Evolutionary conservation across 2,888 invertebrate genomes (phyloP).

Genomic region (Chrysodeixis includens): DNA sequence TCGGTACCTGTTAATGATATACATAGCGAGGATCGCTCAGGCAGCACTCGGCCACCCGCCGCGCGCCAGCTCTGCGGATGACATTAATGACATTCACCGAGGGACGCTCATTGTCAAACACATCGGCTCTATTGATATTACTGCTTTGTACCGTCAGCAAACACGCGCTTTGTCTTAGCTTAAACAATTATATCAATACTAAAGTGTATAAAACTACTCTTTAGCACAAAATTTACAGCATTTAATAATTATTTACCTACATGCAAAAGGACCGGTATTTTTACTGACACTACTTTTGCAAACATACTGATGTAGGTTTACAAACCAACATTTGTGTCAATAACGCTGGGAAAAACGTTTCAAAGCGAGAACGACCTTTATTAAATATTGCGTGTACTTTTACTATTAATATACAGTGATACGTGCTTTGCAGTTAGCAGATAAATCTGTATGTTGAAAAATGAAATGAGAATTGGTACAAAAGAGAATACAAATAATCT

Average conservation of each 20-base stretch:
- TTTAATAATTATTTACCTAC: neutral
- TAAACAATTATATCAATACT: neutral
- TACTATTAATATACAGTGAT: neutral
- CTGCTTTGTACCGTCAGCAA: slow-evolving; percentile 24
- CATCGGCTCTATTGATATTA: slow-evolving; percentile 48
- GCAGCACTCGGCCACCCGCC: slow-evolving; percentile 49
- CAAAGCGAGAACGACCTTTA: slow-evolving; percentile 3
- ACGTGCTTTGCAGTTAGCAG: neutral
- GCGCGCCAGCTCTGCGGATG: slow-evolving; percentile 66
- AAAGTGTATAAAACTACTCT: neutral
- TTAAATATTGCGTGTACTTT: slow-evolving; percentile 5
- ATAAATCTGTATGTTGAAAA: neutral
- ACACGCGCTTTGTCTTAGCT: slow-evolving; percentile 21
- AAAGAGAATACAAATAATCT: neutral
- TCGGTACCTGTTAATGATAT: slow-evolving; percentile 42
- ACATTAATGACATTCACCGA: slow-evolving; percentile 75
- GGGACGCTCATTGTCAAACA: slow-evolving; percentile 65
- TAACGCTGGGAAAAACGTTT: neutral
- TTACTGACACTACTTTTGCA: neutral
- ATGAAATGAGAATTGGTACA: neutral
- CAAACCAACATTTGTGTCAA: slow-evolving; percentile 3
- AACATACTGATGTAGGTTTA: slow-evolving; percentile 6
- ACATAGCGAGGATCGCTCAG: slow-evolving; percentile 41
- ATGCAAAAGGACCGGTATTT: neutral
- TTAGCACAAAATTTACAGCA: neutral